Conservation (phyloP, 1,140 invertebrate genomes). For the Ridgeia piscesae region DNA sequence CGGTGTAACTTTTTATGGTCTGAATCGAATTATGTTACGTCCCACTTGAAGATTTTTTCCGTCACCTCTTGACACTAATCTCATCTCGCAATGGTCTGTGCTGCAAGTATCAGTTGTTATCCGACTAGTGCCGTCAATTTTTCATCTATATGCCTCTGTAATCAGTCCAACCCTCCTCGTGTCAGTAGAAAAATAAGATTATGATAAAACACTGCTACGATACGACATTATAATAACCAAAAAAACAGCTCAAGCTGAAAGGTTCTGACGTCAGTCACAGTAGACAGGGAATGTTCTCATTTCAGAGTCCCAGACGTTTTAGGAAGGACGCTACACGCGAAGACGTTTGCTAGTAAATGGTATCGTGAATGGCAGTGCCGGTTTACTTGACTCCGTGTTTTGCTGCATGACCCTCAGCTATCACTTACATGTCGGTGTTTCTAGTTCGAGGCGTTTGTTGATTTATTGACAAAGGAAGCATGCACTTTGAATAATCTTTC, state of each 20-base stretch:
- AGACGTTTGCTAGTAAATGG: not conserved
- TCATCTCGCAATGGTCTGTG: not conserved
- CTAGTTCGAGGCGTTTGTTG: not conserved
- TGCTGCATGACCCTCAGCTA: not conserved
- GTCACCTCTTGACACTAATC: not conserved
- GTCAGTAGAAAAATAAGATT: not conserved
- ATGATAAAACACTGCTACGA: not conserved
- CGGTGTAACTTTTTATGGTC: too few relatives aligned
- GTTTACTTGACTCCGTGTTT: not conserved
- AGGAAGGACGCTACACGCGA: not conserved
- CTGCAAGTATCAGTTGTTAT: too few relatives aligned
- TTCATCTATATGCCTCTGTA: too few relatives aligned
- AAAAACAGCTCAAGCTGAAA: not conserved
- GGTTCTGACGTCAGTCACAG: not conserved
- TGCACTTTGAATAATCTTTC: not conserved
- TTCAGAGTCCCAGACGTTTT: not conserved
- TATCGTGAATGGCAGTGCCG: not conserved
- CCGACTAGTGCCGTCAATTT: too few relatives aligned
- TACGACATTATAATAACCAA: not conserved
- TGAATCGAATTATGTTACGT: too few relatives aligned
- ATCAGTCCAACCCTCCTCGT: too few relatives aligned
- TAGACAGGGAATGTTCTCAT: not conserved
- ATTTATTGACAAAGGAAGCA: not conserved
- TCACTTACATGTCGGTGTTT: not conserved
- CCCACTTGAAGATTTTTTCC: too few relatives aligned